Conservation (phyloP, 2,888 invertebrate species). For the Archips xylosteana region DNA sequence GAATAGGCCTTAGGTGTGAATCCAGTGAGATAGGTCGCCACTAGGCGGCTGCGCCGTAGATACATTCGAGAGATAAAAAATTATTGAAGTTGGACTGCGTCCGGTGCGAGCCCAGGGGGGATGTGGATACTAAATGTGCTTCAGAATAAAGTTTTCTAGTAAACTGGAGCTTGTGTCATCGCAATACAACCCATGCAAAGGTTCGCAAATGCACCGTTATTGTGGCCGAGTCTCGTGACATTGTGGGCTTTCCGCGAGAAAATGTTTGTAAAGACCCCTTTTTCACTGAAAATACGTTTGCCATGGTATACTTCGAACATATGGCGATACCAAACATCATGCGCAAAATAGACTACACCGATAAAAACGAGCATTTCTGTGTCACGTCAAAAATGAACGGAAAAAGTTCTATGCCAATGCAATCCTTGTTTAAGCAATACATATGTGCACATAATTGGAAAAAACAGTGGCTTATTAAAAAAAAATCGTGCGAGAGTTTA, state of each 20-base stretch:
- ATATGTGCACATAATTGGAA: background rate
- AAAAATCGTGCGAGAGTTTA: background rate
- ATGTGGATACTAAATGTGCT: conserved; percentile 7
- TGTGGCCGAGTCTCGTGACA: conserved; percentile 18
- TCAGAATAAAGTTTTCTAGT: background rate
- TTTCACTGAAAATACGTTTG: conserved; percentile 33
- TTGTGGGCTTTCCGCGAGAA: conserved; percentile 35
- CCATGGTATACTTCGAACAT: background rate
- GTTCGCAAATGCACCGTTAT: background rate
- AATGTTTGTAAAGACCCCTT: conserved; percentile 33
- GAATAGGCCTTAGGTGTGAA: conserved; percentile 68
- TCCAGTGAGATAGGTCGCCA: conserved; percentile 59
- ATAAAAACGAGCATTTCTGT: background rate
- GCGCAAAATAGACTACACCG: background rate
- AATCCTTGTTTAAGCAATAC: background rate
- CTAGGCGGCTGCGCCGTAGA: conserved; percentile 57
- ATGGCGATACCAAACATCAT: background rate
- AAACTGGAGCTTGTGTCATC: conserved; percentile 7
- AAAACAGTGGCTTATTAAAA: background rate
- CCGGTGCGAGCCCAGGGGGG: conserved; percentile 49
- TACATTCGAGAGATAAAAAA: conserved; percentile 73
- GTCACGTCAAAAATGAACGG: background rate
- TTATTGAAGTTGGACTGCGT: conserved; percentile 70
- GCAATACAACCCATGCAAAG: conserved; percentile 4
- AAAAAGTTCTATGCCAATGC: background rate